These are phyloP conservation scores for Sanderia malayensis DNA, from an alignment of 30 jellyfish, hydroid and myxozoan genomes.

Conservation along the genomic window DNA sequence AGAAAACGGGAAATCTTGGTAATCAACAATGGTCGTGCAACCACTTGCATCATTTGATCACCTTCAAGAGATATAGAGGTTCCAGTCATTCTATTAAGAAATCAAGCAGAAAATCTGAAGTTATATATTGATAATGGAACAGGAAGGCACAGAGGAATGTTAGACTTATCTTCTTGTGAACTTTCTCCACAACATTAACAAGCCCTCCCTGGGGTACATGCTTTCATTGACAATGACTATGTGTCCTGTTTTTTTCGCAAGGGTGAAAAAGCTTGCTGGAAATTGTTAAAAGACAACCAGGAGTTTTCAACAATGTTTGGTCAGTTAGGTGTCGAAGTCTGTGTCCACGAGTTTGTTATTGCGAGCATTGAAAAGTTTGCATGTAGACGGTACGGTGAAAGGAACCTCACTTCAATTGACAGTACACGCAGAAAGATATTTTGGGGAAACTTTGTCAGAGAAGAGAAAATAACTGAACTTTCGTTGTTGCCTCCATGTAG, in stretches of 20 bases:
- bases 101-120: conserved; percentile 5
- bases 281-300: neutral
- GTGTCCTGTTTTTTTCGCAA: neutral
- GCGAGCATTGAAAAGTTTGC: conserved; percentile 13
- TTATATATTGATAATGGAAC: conserved; percentile 10
- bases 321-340: neutral
- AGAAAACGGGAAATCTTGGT: neutral
- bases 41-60: conserved; percentile 16
- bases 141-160: neutral
- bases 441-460: conserved; percentile 18
- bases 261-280: conserved; percentile 3
- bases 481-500: conserved; percentile 36
- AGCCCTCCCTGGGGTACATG: conserved; percentile 6
- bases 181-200: conserved; percentile 1
- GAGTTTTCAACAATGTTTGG: conserved; percentile 15
- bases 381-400: conserved; percentile 28
- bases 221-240: neutral
- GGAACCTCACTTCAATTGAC: conserved; percentile 1
- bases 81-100: conserved; percentile 17
- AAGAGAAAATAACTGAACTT: conserved; percentile 37
- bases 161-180: neutral
- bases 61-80: conserved; percentile 32
- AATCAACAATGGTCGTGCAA: conserved; percentile 11
- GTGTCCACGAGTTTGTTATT: neutral
- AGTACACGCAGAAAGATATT: conserved; percentile 4